A percentile compares a stretch with the other conserved stretches of the same genome.
These are phyloP conservation scores for Metacarcinus magister DNA, from an alignment of 2,888 invertebrate genomes.

Conservation along the genomic window DNA sequence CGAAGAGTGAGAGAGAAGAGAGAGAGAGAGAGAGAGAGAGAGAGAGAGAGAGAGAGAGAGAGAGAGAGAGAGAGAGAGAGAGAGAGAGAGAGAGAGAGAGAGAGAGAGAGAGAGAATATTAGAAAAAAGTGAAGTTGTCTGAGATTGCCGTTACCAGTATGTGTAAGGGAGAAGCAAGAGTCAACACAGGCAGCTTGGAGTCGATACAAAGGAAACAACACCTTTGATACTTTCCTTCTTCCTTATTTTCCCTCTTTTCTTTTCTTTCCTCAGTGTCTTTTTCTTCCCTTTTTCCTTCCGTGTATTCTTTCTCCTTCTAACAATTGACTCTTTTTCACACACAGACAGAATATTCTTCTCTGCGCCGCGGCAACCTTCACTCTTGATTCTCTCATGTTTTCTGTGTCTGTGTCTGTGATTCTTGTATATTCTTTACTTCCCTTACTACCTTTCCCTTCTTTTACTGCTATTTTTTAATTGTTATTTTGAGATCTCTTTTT, in stretches of 20 bases:
- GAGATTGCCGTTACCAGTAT: neutral
- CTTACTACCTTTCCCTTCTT: neutral
- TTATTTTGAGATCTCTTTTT: neutral
- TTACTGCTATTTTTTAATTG: neutral
- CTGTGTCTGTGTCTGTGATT: too few relatives aligned
- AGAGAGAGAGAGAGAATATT: neutral
- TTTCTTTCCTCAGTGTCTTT: neutral
- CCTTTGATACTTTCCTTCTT: neutral
- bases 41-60: too few relatives aligned
- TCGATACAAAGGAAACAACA: too few relatives aligned
- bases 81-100: conserved; percentile 26
- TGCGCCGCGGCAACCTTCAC: too few relatives aligned
- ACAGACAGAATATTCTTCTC: too few relatives aligned
- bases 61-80: neutral
- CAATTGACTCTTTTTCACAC: neutral
- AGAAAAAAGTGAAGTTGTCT: neutral
- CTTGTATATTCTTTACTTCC: neutral
- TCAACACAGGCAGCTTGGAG: neutral
- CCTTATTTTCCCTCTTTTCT: neutral
- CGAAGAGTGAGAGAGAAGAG: too few relatives aligned
- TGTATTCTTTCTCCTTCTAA: neutral
- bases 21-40: too few relatives aligned
- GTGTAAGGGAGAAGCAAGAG: neutral
- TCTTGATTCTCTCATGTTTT: too few relatives aligned
- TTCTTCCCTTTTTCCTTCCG: neutral